Percentiles rank a stretch among this genome's conserved stretches.
Conservation (phyloP, 2,888 invertebrate species). For the Allolobophora icterica region DNA sequence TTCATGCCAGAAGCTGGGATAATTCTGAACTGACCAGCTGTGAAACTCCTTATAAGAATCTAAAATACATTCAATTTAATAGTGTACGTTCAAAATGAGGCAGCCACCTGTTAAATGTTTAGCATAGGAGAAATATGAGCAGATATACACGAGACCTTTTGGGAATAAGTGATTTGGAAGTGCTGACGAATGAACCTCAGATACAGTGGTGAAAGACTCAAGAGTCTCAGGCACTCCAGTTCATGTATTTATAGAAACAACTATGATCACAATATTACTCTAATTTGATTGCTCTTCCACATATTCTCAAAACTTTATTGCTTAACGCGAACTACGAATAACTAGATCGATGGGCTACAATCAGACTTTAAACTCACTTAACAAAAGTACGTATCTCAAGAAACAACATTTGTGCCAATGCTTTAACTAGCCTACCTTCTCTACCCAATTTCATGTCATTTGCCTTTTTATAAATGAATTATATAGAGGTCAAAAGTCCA, state of each 20-base stretch:
- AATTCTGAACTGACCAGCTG: constrained; percentile 67
- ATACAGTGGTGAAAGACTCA: not conserved
- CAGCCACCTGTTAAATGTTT: not conserved
- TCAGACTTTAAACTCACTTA: not conserved
- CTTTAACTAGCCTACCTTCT: not conserved
- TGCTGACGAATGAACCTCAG: not conserved
- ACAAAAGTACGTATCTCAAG: not conserved
- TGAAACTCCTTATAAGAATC: constrained; percentile 67
- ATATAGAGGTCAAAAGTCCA: too few species aligned
- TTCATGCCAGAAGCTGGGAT: constrained; percentile 68
- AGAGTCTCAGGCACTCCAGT: not conserved
- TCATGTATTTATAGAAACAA: not conserved
- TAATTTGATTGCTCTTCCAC: too few species aligned
- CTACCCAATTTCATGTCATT: too few species aligned
- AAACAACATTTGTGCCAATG: not conserved
- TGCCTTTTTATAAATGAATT: too few species aligned
- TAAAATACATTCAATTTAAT: constrained; percentile 45
- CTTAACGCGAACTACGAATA: not conserved
- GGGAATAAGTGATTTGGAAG: not conserved
- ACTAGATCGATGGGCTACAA: not conserved
- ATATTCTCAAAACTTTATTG: not conserved
- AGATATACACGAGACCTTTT: not conserved
- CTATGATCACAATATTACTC: not conserved
- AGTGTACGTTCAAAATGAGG: not conserved
- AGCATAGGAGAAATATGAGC: too few species aligned